Evolutionary conservation across 37 sponge, comb jelly and placozoan genomes (phyloP).

Genomic region (Bolinopsis microptera): DNA sequence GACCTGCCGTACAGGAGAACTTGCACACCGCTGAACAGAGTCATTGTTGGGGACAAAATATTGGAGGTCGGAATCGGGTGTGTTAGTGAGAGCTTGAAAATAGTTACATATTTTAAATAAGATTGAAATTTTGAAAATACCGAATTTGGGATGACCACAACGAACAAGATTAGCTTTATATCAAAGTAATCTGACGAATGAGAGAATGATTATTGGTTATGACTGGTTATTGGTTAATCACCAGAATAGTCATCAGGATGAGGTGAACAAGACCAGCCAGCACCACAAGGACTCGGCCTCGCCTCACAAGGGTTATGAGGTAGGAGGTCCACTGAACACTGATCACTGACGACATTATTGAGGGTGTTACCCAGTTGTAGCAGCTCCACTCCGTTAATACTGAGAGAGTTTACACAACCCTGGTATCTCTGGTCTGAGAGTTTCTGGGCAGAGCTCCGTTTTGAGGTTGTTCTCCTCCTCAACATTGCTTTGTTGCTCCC

Average conservation of each 20-base stretch:
- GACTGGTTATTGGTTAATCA: too few relatives aligned
- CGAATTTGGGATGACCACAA: not conserved
- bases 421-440: not conserved
- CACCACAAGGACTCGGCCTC: not conserved
- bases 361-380: not conserved
- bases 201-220: too few relatives aligned
- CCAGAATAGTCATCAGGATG: not conserved
- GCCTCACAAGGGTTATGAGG: not conserved
- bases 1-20: not conserved
- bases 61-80: too few relatives aligned
- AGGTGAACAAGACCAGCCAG: not conserved
- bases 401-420: not conserved
- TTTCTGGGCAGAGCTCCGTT: too few relatives aligned
- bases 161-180: not conserved
- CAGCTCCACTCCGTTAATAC: not conserved
- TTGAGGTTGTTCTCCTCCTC: not conserved
- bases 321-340: not conserved
- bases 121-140: too few relatives aligned
- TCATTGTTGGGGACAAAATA: too few relatives aligned
- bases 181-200: too few relatives aligned
- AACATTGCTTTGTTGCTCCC: not conserved
- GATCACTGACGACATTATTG: not conserved
- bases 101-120: too few relatives aligned
- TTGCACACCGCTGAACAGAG: not conserved
- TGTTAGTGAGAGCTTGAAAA: too few relatives aligned